Evolutionary conservation across 2,797 vertebrate genomes (phyloP), one percentile per base, ranked within the genome.

Genomic region (Gila robusta): DNA sequence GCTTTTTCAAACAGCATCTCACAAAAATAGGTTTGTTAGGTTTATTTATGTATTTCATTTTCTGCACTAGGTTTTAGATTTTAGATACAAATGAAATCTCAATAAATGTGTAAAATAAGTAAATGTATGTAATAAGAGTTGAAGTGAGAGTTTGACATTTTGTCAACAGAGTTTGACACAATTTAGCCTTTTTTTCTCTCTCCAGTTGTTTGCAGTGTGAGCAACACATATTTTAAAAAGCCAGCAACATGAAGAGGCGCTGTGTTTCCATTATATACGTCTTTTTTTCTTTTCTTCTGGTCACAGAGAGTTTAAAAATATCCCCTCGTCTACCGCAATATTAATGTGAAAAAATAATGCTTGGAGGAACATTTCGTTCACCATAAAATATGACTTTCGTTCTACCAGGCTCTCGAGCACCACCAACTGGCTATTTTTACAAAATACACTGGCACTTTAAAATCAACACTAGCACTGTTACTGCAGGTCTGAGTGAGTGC

Each of bases 391-490:
- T 2, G 62, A 28, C 62, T 64, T 64, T 28, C 0, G 2, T 64
- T 64, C 12, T 64, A 64, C 12, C n/a, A 64, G n/a, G 11, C 59
- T 64, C 26, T 64, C 12, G 28, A 64, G 62, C 62, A 64, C 26
- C 26, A 32, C 14, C 26, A n/a, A 41, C 21, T 41, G 37, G 69
- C 21, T 37, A 41, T 41, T 41, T 70, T 66, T n/a, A 49, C 4
- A 49, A 39, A n/a, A 54, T 21, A 44, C 39, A 70, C 32, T 9
- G 21, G 23, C 32, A 66, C 19, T 69, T 47, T 35, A 9, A 70
- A 62, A 16, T 23, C 17, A 78, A 67, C 74, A 67, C 74, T 56
- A 67, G 54, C 11, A 32, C 62, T 67, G 23, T 73, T 44, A 73
- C 64, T 32, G 49, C 37, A 59, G 47, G 16, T 10, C 52, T 78